phyloP scores from a whole-genome alignment of 2,797 vertebrate species.

The Malurus splendens region DNA sequence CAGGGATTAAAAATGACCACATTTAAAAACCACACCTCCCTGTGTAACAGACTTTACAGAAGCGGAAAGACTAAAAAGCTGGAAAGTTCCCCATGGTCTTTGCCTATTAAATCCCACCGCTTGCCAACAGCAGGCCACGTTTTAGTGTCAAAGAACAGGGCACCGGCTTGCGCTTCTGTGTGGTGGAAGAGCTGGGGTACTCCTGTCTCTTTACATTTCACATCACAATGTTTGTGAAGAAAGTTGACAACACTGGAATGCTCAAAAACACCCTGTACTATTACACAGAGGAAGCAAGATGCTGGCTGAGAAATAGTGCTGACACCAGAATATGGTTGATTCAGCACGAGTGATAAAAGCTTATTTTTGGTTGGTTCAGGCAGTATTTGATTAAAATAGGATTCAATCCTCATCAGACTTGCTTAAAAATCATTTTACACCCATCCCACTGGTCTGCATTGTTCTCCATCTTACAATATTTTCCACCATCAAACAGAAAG shows the following conservation, averaged over 20 bases:
- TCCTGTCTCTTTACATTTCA: slow-evolving; percentile 3
- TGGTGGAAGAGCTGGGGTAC: neutral
- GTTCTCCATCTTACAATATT: neutral
- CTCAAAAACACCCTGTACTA: slow-evolving; percentile 22
- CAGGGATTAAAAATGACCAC: slow-evolving; percentile 44
- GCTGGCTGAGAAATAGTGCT: slow-evolving; percentile 1
- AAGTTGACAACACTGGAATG: neutral
- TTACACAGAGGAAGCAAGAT: neutral
- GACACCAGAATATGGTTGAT: neutral
- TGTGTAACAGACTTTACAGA: neutral
- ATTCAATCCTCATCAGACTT: neutral
- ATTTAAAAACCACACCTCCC: neutral
- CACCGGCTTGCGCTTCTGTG: neutral
- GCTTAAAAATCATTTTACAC: slow-evolving; percentile 2
- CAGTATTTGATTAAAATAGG: slow-evolving; percentile 18
- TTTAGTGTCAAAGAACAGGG: slow-evolving; percentile 16
- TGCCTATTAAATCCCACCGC: slow-evolving; percentile 7
- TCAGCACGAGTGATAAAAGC: neutral
- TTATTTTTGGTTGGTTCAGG: neutral
- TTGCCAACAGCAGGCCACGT: neutral
- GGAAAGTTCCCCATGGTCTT: neutral
- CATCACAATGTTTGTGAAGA: neutral
- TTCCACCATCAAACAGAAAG: neutral
- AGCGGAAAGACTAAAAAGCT: neutral
- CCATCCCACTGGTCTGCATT: neutral